Evolutionary conservation across 2,113 vertebrate genomes (phyloP).

Genomic region (Leptobrachium leishanense): DNA sequence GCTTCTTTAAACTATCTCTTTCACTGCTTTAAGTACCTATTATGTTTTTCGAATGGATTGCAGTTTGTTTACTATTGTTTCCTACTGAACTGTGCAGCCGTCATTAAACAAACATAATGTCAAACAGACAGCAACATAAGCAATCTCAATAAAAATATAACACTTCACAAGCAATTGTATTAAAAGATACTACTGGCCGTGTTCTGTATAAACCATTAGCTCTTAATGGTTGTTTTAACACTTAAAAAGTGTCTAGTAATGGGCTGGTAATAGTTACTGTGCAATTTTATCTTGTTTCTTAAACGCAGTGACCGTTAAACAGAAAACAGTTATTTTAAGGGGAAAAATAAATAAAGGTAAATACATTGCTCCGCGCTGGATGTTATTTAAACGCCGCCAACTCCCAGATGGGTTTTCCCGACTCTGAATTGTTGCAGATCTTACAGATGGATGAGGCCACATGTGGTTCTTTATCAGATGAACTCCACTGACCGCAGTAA

Average conservation of each 20-base stretch:
- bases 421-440: background rate
- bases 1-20: too few relatives aligned
- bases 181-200: background rate
- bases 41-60: background rate
- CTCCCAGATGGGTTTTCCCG: background rate
- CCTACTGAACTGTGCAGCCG: background rate
- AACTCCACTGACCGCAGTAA: background rate
- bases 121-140: background rate
- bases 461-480: background rate
- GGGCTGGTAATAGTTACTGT: background rate
- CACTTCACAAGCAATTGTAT: background rate
- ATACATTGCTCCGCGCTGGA: background rate
- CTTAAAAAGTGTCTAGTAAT: background rate
- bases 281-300: background rate
- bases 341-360: too few relatives aligned
- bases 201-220: background rate
- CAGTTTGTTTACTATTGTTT: background rate
- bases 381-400: background rate
- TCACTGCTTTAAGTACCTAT: too few relatives aligned
- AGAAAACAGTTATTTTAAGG: background rate
- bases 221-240: background rate
- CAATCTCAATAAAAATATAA: conserved; percentile 2
- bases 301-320: background rate
- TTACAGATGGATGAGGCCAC: background rate
- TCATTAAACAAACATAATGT: background rate